These are phyloP conservation scores for Aldrovandia affinis DNA, from an alignment of 2,797 vertebrate species.

Conservation along the genomic window DNA sequence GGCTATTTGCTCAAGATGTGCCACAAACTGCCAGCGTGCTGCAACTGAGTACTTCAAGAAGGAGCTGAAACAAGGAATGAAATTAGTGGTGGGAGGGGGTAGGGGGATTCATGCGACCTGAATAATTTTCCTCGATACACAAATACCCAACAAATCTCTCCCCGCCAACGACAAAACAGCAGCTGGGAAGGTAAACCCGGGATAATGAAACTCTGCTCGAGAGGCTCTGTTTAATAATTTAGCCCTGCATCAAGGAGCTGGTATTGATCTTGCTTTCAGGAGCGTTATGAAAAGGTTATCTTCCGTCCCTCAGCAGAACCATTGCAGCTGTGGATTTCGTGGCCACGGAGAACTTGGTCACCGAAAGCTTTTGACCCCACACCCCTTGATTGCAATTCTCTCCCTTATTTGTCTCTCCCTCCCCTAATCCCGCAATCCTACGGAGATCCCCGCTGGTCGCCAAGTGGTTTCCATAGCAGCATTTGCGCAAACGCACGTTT, in stretches of 20 bases:
- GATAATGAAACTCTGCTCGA: conserved; percentile 79
- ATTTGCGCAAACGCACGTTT: conserved; percentile 61
- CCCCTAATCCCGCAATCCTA: conserved; percentile 46
- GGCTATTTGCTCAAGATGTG: conserved; percentile 63
- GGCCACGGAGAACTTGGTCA: conserved; percentile 63
- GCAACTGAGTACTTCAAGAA: conserved; percentile 53
- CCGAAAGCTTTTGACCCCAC: conserved; percentile 51
- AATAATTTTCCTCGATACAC: conserved; percentile 63
- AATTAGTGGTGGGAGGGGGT: conserved; percentile 66
- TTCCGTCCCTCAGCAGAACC: conserved; percentile 63
- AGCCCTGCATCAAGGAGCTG: conserved; percentile 79
- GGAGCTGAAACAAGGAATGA: conserved; percentile 53
- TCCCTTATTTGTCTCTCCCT: conserved; percentile 45
- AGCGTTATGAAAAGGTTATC: conserved; percentile 82
- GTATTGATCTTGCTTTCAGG: conserved; percentile 88
- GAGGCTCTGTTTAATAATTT: conserved; percentile 88
- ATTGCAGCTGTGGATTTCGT: conserved; percentile 83
- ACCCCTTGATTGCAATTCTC: conserved; percentile 69
- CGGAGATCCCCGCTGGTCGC: conserved; percentile 57
- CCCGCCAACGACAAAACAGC: conserved; percentile 57
- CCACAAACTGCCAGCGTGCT: conserved; percentile 53
- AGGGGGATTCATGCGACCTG: conserved; percentile 62
- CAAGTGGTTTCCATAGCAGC: conserved; percentile 68
- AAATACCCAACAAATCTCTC: conserved; percentile 68
- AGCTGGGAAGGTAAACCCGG: conserved; percentile 73